Base-by-base conservation (phyloP, 2,797 vertebrate genomes). In the Gymnoscopelus braueri region DNA sequence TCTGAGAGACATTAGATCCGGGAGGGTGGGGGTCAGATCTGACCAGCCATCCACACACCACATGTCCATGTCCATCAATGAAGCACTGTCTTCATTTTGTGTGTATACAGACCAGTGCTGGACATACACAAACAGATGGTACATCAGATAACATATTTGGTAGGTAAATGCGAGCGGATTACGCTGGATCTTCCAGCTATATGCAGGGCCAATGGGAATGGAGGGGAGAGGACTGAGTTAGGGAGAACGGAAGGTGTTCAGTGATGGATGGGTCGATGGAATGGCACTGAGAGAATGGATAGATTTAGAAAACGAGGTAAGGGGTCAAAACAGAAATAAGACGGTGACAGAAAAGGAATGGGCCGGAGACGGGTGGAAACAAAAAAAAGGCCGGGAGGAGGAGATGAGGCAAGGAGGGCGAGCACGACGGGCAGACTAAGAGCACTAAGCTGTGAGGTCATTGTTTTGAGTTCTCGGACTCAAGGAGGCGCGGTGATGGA, bases 121-220 rank as follows among this genome's bases (percentile, higher is more conserved):
- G 67, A 60, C 60, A 76, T 75, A 83, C 80, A 72, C 74, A 80
- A 66, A 79, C 86, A 86, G 80, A 87, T 86, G 85, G 77, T 50
- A 54, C 66, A 67, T 29, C 35, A 55, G 55, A 69, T 71, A 62
- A 81, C 32, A 79, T 65, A 52, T 72, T 71, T 6, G 23, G 44
- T 52, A 74, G 68, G 58, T 70, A 19, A 2, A 54, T 78, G 69
- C 71, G 66, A 79, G 63, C 54, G 67, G 4, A 60, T 69, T 66
- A 68, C 58, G 57, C 56, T 62, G 63, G 29, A 72, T 61, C 13
- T 64, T 13, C 71, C 14, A 44, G 53, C 57, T 55, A 63, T 57
- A 15, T 4, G 5, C n/a, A 51, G 50, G 50, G 12, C 50, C n/a
- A n/a, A n/a, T 51, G 14, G 50, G n/a, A 15, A 51, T 4, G 50